phyloP scores from a whole-genome alignment of 2,113 vertebrate species.

The Odontesthes bonariensis region DNA sequence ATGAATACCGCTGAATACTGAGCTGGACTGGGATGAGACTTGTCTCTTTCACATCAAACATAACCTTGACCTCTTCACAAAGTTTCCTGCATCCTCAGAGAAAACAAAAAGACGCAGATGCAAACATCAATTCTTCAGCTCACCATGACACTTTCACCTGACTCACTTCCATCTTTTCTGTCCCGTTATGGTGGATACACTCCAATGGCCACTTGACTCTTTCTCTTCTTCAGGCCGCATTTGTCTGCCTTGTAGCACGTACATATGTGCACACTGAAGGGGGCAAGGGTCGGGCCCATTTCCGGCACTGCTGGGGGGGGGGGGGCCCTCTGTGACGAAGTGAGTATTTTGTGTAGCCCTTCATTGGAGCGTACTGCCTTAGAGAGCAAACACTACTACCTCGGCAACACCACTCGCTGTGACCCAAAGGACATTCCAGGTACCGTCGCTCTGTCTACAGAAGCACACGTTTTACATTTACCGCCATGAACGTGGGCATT shows the following conservation, averaged over 20 bases:
- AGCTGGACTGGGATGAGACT: not conserved
- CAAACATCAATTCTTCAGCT: not conserved
- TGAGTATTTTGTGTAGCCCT: constrained; percentile 58
- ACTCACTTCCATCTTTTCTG: constrained; percentile 29
- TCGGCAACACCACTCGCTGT: constrained; percentile 80
- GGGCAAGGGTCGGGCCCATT: constrained; percentile 59
- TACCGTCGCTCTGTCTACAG: constrained; percentile 72
- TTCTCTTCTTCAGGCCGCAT: constrained; percentile 23
- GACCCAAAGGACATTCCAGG: constrained; percentile 76
- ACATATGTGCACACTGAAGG: constrained; percentile 54
- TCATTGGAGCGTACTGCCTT: constrained; percentile 79
- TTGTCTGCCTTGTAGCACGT: constrained; percentile 53
- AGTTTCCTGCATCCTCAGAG: not conserved
- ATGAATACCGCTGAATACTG: not conserved
- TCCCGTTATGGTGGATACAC: constrained; percentile 37
- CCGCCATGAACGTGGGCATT: constrained; percentile 43
- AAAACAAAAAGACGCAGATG: not conserved
- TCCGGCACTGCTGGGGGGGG: constrained; percentile 53
- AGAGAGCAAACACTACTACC: constrained; percentile 72
- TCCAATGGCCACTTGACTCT: constrained; percentile 31
- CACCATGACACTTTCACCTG: constrained; percentile 26
- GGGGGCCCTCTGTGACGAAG: constrained; percentile 26
- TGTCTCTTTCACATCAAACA: not conserved
- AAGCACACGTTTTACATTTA: constrained; percentile 18
- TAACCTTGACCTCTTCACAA: constrained; percentile 9